phyloP scores from a whole-genome alignment of 2,797 vertebrate species.

The Synaphobranchus kaupii region DNA sequence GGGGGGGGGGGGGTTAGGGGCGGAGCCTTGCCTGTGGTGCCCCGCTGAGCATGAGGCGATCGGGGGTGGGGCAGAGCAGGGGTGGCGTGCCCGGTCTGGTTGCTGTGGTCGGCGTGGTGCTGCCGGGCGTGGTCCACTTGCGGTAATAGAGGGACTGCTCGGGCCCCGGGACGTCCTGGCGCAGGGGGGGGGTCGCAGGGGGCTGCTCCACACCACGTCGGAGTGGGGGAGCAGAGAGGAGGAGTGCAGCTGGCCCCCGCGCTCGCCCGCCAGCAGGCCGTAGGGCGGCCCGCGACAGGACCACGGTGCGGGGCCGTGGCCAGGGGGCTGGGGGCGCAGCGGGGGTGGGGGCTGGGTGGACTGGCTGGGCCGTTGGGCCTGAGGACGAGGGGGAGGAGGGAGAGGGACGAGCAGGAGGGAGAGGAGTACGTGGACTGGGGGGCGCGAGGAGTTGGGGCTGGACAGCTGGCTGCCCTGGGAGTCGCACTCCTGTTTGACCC shows the following conservation, averaged over 20 bases:
- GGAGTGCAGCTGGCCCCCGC: constrained; percentile 76
- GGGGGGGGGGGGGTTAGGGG: neutral
- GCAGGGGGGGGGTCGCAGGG: constrained; percentile 83
- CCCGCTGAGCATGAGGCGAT: constrained; percentile 87
- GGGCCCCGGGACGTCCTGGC: constrained; percentile 71
- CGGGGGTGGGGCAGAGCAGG: constrained; percentile 76
- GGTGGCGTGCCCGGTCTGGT: constrained; percentile 62
- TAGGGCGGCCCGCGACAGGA: constrained; percentile 90
- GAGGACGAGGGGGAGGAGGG: constrained; percentile 73
- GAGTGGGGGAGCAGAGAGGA: constrained; percentile 88
- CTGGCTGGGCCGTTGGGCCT: constrained; percentile 72
- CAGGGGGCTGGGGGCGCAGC: constrained; percentile 40
- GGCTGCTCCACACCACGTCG: constrained; percentile 87
- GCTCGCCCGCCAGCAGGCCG: constrained; percentile 80
- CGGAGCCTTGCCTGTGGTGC: constrained; percentile 84
- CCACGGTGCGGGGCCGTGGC: constrained; percentile 82
- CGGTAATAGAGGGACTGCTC: constrained; percentile 92
- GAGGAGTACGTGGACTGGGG: constrained; percentile 68
- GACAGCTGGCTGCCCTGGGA: constrained; percentile 77
- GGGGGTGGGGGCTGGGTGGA: constrained; percentile 63
- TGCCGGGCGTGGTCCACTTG: constrained; percentile 87
- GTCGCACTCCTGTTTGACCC: constrained; percentile 89
- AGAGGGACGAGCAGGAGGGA: constrained; percentile 74
- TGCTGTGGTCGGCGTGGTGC: constrained; percentile 87
- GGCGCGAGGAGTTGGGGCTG: constrained; percentile 63